Percentiles rank a stretch among this genome's conserved stretches.
Evolutionary conservation across 2,888 invertebrate genomes (phyloP).

Genomic region (Rhimphoctona megacephalus): DNA sequence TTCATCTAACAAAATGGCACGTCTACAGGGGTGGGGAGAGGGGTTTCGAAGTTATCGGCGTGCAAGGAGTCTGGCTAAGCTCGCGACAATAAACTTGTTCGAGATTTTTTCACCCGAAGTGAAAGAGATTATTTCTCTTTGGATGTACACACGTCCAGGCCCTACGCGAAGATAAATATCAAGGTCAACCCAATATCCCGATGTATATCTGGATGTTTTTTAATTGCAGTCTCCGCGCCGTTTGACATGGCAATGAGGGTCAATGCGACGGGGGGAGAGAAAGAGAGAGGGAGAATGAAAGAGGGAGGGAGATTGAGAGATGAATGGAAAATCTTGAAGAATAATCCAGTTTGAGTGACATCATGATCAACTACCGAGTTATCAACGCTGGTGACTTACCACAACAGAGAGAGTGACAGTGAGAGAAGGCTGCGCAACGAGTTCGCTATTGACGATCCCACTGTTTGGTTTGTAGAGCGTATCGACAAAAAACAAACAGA

Average conservation of each 20-base stretch:
- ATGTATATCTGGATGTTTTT: slow-evolving; percentile 82
- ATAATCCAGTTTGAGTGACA: slow-evolving; percentile 32
- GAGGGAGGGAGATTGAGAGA: slow-evolving; percentile 59
- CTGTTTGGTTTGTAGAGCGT: slow-evolving; percentile 83
- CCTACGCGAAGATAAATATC: slow-evolving; percentile 45
- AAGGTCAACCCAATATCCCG: slow-evolving; percentile 73
- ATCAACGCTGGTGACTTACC: slow-evolving; percentile 26
- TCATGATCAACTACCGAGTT: slow-evolving; percentile 58
- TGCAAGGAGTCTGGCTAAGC: slow-evolving; percentile 1
- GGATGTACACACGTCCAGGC: slow-evolving; percentile 8
- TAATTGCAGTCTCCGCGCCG: slow-evolving; percentile 82
- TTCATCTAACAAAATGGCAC: neutral
- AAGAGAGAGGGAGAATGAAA: slow-evolving; percentile 62
- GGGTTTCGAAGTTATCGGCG: slow-evolving; percentile 8
- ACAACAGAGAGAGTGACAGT: slow-evolving; percentile 6
- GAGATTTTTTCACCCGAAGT: slow-evolving; percentile 4
- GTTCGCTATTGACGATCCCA: slow-evolving; percentile 75
- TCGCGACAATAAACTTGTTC: slow-evolving; percentile 36
- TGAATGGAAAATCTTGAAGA: slow-evolving; percentile 33
- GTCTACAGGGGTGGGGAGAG: neutral
- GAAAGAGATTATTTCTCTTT: slow-evolving; percentile 33
- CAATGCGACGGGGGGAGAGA: slow-evolving; percentile 49
- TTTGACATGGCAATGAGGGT: slow-evolving; percentile 81
- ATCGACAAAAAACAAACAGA: slow-evolving; percentile 74
- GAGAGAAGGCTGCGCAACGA: slow-evolving; percentile 47